Evolutionary conservation across 2,113 vertebrate species (phyloP), one percentile per base, ranked within the genome.

Genomic region (Misgurnus mizolepis): DNA sequence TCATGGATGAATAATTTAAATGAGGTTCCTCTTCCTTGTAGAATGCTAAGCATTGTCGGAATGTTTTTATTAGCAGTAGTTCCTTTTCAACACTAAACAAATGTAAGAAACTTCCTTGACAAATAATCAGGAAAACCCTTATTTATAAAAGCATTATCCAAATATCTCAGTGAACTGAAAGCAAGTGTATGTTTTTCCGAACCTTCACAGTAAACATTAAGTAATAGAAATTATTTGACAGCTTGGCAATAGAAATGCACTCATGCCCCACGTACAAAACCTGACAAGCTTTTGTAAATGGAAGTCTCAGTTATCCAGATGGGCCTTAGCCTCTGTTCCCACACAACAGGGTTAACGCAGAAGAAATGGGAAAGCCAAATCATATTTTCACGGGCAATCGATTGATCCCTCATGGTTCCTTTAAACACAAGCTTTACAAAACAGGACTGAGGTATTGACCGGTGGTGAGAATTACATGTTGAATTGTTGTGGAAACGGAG

Each of bases 371-470:
- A 80, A 84, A 85, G 86, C 77, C 79, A 84, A 89, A 89, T 89
- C 78, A 85, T 87, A 84, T 88, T 90, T 89, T 83, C 85, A 81
- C 75, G 47, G 83, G 40, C 49, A 50, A 91, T 90, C 80, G 89
- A 89, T 90, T 88, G 87, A 67, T 80, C 58, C 71, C 64, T 50
- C 55, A 18, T 47, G 76, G 83, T 84, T 81, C 71, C 79, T 87
- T 80, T 86, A 84, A 87, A 87, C 85, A 65, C 81, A 72, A 72
- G 83, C 81, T 71, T 87, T 82, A 72, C 81, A 86, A 84, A 88
- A 83, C 83, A 73, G 79, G 47, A 34, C 83, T 88, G 78, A 89
- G 88, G 87, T 86, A 91, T 91, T 85, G 91, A 90, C 88, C 87
- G 81, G 79, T 80, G 73, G 64, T 67, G 88, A 85, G 87, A 86